Conservation (phyloP, 1,140 invertebrate genomes). For the Bombus impatiens region DNA sequence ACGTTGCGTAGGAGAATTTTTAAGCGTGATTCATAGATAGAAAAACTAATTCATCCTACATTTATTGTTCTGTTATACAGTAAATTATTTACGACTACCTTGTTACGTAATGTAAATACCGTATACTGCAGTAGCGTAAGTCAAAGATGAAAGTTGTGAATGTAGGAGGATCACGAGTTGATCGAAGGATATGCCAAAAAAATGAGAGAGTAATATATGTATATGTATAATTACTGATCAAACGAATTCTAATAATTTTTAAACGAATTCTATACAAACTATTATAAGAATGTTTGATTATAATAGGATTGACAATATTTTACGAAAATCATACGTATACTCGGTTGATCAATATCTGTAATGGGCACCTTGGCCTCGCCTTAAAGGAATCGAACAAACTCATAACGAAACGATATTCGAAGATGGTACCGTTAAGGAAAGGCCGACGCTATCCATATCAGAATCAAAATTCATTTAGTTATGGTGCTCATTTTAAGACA, state of each 20-base stretch:
- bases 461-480: conserved; percentile 44
- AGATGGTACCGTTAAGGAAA: conserved; percentile 73
- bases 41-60: conserved; percentile 34
- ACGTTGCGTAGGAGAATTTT: conserved; percentile 22
- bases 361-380: conserved; percentile 81
- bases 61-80: conserved; percentile 62
- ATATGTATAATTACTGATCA: conserved; percentile 66
- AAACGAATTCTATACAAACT: conserved; percentile 4
- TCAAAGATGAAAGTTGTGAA: conserved; percentile 22
- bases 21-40: conserved; percentile 27
- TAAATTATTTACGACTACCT: conserved; percentile 70
- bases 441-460: conserved; percentile 80
- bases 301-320: conserved; percentile 5
- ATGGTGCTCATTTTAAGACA: conserved; percentile 17
- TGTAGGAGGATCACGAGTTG: conserved; percentile 62
- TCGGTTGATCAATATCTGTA: conserved; percentile 56
- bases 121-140: conserved; percentile 53
- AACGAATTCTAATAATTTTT: conserved; percentile 43
- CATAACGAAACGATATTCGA: conserved; percentile 27
- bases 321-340: background rate
- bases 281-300: conserved; percentile 12
- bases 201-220: conserved; percentile 74
- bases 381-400: conserved; percentile 65
- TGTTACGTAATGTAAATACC: conserved; percentile 71
- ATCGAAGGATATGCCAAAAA: conserved; percentile 82